Evolutionary conservation across 64 coral and sea anemone genomes (phyloP), one percentile per base, ranked within the genome.

Genomic region (Actinia equina): DNA sequence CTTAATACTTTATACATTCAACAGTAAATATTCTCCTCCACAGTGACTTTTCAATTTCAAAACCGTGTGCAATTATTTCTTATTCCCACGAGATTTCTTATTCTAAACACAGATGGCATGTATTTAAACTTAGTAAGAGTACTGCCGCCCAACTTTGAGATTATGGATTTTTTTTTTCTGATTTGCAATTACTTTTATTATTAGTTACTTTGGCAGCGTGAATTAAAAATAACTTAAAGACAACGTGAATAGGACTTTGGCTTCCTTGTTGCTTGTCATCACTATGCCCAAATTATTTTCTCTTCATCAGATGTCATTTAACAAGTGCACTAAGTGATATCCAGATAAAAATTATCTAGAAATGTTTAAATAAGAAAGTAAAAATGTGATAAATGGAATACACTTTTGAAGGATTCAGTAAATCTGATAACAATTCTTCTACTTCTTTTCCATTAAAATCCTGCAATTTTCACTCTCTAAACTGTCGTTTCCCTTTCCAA

Each of bases 401-500:
- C 10, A 74, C 13, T 3, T n/a, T 41, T 37, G 12, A 5, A 25
- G 6, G n/a, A 25, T 70, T 25, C 10, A 13, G 69, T 27, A 15
- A 7, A 65, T 65, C 55, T 65, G 62, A 65, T 65, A 22, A 65
- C 20, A 23, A 10, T 65, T 7, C 5, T 10, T 65, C 15, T 65
- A 11, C 41, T 74, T 9, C 2, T 65, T 37, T 41, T n/a, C 7
- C 20, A 23, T 65, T 7, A 65, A 74, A 37, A 15, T 42, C 27
- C 0, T 30, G 12, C 7, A 8, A 26, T 30, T 27, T 74, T 14
- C 25, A 18, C 12, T 74, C 20, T 74, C 15, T 41, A 74, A 41
- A 74, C 69, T 15, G 69, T 74, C 69, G 69, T 74, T 74, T 74
- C 69, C 26, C 69, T n/a, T 41, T 74, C 69, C 14, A 74, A 74